Evolutionary conservation across 64 coral and sea anemone species (phyloP), one percentile per base, ranked within the genome.

Genomic region (Acropora tenuis): DNA sequence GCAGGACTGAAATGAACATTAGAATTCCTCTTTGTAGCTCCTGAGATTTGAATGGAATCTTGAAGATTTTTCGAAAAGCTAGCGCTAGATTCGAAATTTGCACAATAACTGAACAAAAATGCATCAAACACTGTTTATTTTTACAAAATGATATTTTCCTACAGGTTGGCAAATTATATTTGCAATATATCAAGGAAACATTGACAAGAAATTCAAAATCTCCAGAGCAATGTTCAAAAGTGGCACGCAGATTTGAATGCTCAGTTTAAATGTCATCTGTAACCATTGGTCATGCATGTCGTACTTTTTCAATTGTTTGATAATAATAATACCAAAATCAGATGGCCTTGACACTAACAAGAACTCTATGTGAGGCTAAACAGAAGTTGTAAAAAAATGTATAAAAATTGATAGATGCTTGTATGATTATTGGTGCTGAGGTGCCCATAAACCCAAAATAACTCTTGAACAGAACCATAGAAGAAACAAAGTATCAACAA

Each of bases 31-130:
- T 63, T 63, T 16, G 60, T 63, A 63, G 60, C 60, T 63, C 16
- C 60, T 63, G 60, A 71, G 68, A 71, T 71, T 71, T 71, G 68
- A 71, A 71, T 71, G 68, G 68, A 71, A 71, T 71, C 68, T 71
- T 71, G 68, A 40, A 40, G 68, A 71, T 71, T 71, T 71, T 71
- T 71, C 18, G 19, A 71, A 71, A 71, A 71, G 68, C 40, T 71
- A 19, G 68, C 40, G 68, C 40, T 71, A 19, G 68, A 30, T 71
- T 30, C 68, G 68, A 71, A 71, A 71, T 30, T 71, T 71, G 68
- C 68, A 71, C 68, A 71, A 71, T 71, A 71, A 71, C 68, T 71
- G 68, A 71, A 71, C 68, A 71, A 71, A 30, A 71, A 71, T 71
- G 19, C 68, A 71, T 20, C 68, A 71, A 71, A 71, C 68, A 71